Conservation (phyloP, 2,797 vertebrate species). For the Aldrovandia affinis region DNA sequence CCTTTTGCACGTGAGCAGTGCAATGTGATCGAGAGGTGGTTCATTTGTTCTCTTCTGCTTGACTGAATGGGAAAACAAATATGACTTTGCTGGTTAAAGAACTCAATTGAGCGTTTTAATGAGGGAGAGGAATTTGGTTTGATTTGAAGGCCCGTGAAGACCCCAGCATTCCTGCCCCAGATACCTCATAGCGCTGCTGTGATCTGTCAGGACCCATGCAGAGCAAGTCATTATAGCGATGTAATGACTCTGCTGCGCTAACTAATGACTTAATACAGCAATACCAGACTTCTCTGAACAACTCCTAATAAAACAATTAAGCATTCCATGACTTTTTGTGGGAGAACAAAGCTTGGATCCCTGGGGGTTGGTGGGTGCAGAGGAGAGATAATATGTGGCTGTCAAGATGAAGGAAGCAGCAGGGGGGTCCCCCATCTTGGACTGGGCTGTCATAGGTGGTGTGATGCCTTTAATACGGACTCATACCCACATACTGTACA, state of each 20-base stretch:
- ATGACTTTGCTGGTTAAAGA: background rate
- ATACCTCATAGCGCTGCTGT: conserved; percentile 10
- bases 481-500: background rate
- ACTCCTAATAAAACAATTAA: conserved; percentile 33
- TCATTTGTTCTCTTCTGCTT: background rate
- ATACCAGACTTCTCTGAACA: background rate
- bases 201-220: conserved; percentile 9
- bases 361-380: background rate
- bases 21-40: background rate
- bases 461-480: background rate
- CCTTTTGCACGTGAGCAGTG: background rate
- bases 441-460: background rate
- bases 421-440: background rate
- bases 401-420: conserved; percentile 5
- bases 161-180: background rate
- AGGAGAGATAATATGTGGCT: conserved; percentile 12
- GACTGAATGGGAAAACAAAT: background rate
- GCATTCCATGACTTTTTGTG: conserved; percentile 4
- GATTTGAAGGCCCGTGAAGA: conserved; percentile 1
- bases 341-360: conserved; percentile 20
- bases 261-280: conserved; percentile 34
- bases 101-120: background rate
- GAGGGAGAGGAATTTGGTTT: conserved; percentile 29
- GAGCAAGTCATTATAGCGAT: conserved; percentile 15
- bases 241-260: conserved; percentile 22